Evolutionary conservation across 2,797 vertebrate genomes (phyloP).

Genomic region (Glyptemys insculpta): DNA sequence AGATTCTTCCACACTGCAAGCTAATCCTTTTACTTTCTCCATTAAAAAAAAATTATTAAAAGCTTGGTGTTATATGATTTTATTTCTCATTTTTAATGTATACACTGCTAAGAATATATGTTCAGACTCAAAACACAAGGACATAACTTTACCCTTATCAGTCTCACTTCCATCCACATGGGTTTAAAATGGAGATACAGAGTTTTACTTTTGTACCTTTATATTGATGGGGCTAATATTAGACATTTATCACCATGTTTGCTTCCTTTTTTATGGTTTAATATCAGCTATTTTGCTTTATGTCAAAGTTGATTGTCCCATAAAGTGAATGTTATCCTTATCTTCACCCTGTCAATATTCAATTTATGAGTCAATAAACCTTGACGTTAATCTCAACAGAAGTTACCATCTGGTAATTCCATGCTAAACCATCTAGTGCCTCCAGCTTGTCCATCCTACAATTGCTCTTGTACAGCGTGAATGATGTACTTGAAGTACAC

Average conservation of each 20-base stretch:
- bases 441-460: not conserved
- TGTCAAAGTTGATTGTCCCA: rapidly evolving
- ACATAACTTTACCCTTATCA: rapidly evolving
- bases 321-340: not conserved
- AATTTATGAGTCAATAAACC: rapidly evolving
- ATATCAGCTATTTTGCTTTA: not conserved
- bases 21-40: not conserved
- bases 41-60: not conserved
- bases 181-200: not conserved
- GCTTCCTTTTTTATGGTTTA: not conserved
- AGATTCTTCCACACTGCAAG: not conserved
- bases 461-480: not conserved
- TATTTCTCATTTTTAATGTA: not conserved
- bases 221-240: not conserved
- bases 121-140: not conserved
- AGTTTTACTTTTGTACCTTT: not conserved
- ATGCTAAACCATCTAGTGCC: rapidly evolving
- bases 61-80: not conserved
- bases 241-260: not conserved
- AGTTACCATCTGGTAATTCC: not conserved
- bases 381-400: rapidly evolving
- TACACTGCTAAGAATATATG: not conserved
- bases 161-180: not conserved
- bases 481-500: not conserved
- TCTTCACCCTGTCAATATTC: rapidly evolving